A percentile compares a stretch with the other conserved stretches of the same genome.
Conservation (phyloP, 2,113 vertebrate species). For the Beaufortia kweichowensis region DNA sequence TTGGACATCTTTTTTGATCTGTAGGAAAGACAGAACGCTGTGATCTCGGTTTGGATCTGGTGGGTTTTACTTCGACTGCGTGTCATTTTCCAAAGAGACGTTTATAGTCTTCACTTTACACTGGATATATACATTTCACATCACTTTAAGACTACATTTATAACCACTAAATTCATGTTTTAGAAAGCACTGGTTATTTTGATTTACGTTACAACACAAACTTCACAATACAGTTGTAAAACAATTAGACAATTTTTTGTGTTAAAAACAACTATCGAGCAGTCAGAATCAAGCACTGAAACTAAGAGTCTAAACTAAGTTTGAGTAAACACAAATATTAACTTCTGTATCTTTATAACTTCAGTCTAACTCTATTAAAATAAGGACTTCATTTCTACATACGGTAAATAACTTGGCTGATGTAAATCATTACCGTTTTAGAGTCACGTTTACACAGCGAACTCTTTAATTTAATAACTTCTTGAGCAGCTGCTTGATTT, state of each 20-base stretch:
- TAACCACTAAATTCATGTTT: too few species aligned
- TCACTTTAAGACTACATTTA: too few species aligned
- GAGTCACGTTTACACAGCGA: conserved; percentile 50
- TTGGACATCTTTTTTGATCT: conserved; percentile 39
- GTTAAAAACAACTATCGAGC: too few species aligned
- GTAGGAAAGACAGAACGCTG: conserved; percentile 23
- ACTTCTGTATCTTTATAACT: too few species aligned
- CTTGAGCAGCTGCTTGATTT: conserved; percentile 51
- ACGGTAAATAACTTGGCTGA: conserved; percentile 50
- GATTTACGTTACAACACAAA: too few species aligned
- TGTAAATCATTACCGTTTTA: conserved; percentile 57
- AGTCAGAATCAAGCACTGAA: too few species aligned
- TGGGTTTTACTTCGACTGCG: background rate
- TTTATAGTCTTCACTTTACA: background rate
- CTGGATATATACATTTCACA: background rate
- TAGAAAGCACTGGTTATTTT: too few species aligned
- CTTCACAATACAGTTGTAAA: too few species aligned
- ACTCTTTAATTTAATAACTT: conserved; percentile 58
- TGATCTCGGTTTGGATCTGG: conserved; percentile 33
- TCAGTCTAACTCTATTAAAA: background rate
- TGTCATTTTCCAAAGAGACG: conserved; percentile 9
- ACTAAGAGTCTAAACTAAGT: too few species aligned
- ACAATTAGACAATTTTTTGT: too few species aligned
- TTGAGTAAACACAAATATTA: too few species aligned
- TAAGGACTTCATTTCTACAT: conserved; percentile 29